Percentiles rank a stretch among this genome's conserved stretches.
Evolutionary conservation across 2,113 vertebrate species (phyloP).

Genomic region (Bambusicola thoracicus): DNA sequence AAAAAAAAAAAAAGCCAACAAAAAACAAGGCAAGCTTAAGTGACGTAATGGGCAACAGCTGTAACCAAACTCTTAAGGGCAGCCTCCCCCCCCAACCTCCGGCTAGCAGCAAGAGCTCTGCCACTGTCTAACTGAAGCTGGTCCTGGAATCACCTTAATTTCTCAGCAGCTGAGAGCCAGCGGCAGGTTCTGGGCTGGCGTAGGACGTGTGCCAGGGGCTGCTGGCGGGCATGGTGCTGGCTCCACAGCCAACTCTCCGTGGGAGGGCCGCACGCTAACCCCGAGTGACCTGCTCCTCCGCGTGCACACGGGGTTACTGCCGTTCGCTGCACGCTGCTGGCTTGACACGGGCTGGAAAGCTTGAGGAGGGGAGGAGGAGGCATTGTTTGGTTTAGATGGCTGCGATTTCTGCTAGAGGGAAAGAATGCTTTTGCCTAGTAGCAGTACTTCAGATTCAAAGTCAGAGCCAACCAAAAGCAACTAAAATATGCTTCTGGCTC

Average conservation of each 20-base stretch:
- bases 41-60: slow-evolving; percentile 74
- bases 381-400: neutral
- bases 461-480: neutral
- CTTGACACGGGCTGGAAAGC: neutral
- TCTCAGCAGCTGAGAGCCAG: neutral
- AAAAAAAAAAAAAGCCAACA: neutral
- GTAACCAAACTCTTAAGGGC: slow-evolving; percentile 36
- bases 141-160: neutral
- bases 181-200: neutral
- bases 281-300: slow-evolving; percentile 42
- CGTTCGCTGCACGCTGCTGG: neutral
- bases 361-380: neutral
- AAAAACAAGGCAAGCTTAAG: slow-evolving; percentile 20
- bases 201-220: neutral
- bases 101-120: neutral
- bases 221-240: neutral
- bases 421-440: neutral
- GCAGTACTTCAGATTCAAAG: slow-evolving; percentile 16
- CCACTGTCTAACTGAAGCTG: neutral
- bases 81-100: neutral
- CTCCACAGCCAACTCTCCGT: neutral
- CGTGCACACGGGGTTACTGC: slow-evolving; percentile 53
- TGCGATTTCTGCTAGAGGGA: neutral
- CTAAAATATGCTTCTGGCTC: neutral
- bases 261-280: neutral